These are phyloP conservation scores for Pavo muticus DNA, from an alignment of 2,113 vertebrate species.

Conservation along the genomic window DNA sequence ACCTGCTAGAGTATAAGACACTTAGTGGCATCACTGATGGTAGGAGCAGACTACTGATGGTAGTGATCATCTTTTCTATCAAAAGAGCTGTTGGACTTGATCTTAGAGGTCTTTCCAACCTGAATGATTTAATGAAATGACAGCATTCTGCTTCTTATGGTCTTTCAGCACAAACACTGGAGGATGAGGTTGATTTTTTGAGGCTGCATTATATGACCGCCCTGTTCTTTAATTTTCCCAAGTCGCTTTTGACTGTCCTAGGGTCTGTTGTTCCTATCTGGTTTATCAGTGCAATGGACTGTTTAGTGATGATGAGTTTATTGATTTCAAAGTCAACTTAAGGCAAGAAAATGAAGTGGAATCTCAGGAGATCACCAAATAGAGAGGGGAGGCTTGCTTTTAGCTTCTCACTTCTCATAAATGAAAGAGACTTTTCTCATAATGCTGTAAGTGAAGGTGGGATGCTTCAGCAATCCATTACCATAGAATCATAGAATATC, in stretches of 20 bases:
- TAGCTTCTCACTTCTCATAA: not conserved
- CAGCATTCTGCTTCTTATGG: fast-evolving
- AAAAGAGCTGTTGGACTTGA: not conserved
- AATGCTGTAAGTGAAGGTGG: not conserved
- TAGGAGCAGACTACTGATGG: fast-evolving
- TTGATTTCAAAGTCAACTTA: not conserved
- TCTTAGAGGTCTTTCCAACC: too few relatives aligned
- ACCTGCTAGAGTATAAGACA: not conserved
- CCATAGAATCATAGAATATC: too few relatives aligned
- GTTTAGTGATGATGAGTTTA: fast-evolving
- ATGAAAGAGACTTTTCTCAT: not conserved
- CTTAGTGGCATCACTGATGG: not conserved
- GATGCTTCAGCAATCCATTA: not conserved
- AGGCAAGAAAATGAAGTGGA: not conserved
- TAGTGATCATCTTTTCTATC: not conserved
- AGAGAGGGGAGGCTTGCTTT: not conserved
- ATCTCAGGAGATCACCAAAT: not conserved
- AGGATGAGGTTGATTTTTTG: not conserved
- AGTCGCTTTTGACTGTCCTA: not conserved
- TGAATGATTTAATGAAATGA: not conserved
- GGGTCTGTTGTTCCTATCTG: not conserved
- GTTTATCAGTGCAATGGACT: not conserved
- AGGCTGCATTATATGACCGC: not conserved
- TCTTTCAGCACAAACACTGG: not conserved
- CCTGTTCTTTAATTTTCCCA: not conserved